Percentiles rank a stretch among this genome's conserved stretches.
Conservation (phyloP, 2,888 invertebrate genomes). For the Tenthredo livida region DNA sequence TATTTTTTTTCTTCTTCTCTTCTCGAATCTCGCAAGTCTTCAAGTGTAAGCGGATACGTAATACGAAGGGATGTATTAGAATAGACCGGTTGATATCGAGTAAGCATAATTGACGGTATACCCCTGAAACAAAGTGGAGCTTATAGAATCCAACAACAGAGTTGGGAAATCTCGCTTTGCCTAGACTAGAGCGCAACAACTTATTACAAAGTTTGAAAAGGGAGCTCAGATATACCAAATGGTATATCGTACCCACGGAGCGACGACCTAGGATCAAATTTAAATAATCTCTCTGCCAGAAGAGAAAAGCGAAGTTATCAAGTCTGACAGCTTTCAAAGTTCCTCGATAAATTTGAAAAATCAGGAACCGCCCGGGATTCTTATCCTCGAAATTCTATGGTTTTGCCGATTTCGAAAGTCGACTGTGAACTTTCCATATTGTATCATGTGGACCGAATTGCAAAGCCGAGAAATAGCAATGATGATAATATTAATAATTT, state of each 20-base stretch:
- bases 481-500: conserved; percentile 17
- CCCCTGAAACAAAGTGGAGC: conserved; percentile 9
- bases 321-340: conserved; percentile 47
- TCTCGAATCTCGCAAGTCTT: neutral
- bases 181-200: conserved; percentile 19
- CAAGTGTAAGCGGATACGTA: neutral
- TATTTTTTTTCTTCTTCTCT: neutral
- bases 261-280: conserved; percentile 27
- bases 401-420: neutral
- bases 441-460: neutral
- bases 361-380: conserved; percentile 13
- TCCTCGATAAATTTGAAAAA: conserved; percentile 39
- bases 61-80: neutral
- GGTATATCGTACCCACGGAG: conserved; percentile 21
- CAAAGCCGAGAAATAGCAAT: neutral
- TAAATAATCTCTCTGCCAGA: conserved; percentile 36
- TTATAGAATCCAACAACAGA: neutral
- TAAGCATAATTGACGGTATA: conserved; percentile 17
- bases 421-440: neutral
- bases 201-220: conserved; percentile 39
- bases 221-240: conserved; percentile 20
- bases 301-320: conserved; percentile 44
- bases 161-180: conserved; percentile 20
- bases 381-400: neutral
- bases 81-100: neutral